phyloP scores from a whole-genome alignment of 2,113 vertebrate genomes.

The Blennius ocellaris region DNA sequence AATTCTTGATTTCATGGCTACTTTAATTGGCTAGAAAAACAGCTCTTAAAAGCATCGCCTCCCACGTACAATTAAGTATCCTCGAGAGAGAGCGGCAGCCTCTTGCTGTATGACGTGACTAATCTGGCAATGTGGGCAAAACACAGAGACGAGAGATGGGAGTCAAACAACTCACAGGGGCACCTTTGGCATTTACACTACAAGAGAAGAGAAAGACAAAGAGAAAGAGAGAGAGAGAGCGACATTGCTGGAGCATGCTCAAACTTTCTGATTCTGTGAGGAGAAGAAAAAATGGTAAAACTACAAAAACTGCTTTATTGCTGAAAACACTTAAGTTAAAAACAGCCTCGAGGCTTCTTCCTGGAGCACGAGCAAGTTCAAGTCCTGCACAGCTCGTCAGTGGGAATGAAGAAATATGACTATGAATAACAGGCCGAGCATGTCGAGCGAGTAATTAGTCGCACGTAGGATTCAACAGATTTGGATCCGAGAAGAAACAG shows the following conservation, averaged over 20 bases:
- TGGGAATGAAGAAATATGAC: neutral
- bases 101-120: conserved; percentile 73
- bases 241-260: conserved; percentile 25
- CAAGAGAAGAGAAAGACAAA: conserved; percentile 18
- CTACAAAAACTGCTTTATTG: conserved; percentile 5
- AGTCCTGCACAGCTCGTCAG: conserved; percentile 1
- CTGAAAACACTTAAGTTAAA: conserved; percentile 39
- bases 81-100: conserved; percentile 68
- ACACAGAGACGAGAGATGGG: conserved; percentile 60
- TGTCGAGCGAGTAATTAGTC: neutral
- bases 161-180: conserved; percentile 67
- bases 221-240: conserved; percentile 7
- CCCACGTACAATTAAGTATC: conserved; percentile 79
- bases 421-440: neutral
- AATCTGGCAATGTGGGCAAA: conserved; percentile 80
- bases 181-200: conserved; percentile 65
- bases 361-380: neutral
- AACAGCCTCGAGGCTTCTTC: conserved; percentile 14
- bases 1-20: conserved; percentile 70
- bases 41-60: conserved; percentile 68
- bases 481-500: neutral
- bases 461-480: neutral
- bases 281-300: neutral
- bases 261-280: conserved; percentile 37
- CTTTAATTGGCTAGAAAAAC: conserved; percentile 71